phyloP scores from a whole-genome alignment of 2,888 invertebrate species.

The Heliconius ethilla region DNA sequence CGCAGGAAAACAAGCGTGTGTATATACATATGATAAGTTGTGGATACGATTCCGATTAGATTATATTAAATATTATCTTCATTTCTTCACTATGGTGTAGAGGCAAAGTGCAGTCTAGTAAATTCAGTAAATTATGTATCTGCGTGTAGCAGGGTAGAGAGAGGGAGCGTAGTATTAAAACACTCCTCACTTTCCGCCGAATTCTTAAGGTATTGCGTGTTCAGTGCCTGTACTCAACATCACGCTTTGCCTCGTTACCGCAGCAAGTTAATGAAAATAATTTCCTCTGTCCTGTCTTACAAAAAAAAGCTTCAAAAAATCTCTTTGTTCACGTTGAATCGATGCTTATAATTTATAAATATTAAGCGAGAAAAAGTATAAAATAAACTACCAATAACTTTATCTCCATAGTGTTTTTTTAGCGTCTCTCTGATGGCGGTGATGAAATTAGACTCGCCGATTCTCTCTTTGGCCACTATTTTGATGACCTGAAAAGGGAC shows the following conservation, averaged over 20 bases:
- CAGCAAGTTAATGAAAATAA: background rate
- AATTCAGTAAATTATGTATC: too few relatives aligned
- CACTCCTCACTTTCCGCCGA: background rate
- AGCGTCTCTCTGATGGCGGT: slow-evolving; percentile 89
- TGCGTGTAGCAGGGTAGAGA: too few relatives aligned
- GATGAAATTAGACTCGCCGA: slow-evolving; percentile 88
- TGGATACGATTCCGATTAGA: background rate
- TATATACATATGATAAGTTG: background rate
- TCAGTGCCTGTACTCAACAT: background rate
- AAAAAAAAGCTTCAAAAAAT: too few relatives aligned
- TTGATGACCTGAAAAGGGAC: slow-evolving; percentile 83
- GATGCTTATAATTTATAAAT: too few relatives aligned
- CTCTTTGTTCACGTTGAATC: too few relatives aligned
- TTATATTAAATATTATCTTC: background rate
- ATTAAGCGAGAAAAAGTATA: background rate
- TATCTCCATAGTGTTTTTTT: slow-evolving; percentile 84
- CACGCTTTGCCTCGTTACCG: background rate
- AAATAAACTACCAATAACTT: slow-evolving; percentile 71
- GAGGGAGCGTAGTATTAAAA: too few relatives aligned
- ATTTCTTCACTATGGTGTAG: background rate
- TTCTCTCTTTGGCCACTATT: slow-evolving; percentile 88
- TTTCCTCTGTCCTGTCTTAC: background rate
- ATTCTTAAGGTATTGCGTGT: background rate
- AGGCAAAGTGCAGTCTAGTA: background rate
- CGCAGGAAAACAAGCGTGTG: background rate